These are phyloP conservation scores for Xylota segnis DNA, from an alignment of 2,888 invertebrate genomes.

Conservation along the genomic window DNA sequence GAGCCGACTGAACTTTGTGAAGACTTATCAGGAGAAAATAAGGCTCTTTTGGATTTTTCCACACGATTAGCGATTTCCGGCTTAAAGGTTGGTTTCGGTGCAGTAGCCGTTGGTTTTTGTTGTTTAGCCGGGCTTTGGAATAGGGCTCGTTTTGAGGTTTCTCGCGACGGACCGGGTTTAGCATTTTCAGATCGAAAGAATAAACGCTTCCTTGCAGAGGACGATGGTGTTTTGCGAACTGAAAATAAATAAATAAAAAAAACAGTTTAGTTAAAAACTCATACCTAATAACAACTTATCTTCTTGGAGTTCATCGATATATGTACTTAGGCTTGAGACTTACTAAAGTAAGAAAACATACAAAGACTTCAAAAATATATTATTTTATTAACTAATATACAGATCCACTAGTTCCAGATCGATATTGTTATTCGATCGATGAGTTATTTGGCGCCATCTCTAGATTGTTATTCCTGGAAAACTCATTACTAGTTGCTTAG, in stretches of 20 bases:
- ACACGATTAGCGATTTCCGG: conserved; percentile 85
- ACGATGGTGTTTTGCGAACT: conserved; percentile 82
- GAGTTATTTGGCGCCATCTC: too few species aligned
- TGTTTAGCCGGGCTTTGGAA: conserved; percentile 90
- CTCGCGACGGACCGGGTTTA: conserved; percentile 84
- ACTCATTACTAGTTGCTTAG: too few species aligned
- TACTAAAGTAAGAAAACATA: too few species aligned
- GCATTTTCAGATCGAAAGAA: conserved; percentile 79
- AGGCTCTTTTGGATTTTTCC: conserved; percentile 88
- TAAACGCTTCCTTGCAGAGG: conserved; percentile 81
- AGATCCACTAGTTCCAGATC: too few species aligned
- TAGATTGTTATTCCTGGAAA: too few species aligned
- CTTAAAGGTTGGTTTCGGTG: conserved; percentile 81
- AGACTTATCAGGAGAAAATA: conserved; percentile 87
- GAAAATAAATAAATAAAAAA: conserved; percentile 14
- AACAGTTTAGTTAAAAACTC: too few species aligned
- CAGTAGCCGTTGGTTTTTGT: conserved; percentile 82
- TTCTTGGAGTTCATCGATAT: too few species aligned
- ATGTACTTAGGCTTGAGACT: too few species aligned
- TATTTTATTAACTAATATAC: too few species aligned
- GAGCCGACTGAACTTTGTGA: conserved; percentile 42
- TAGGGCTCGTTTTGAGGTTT: conserved; percentile 89
- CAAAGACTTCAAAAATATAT: too few species aligned
- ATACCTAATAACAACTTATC: too few species aligned
- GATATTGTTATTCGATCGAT: too few species aligned